Evolutionary conservation across 2,113 vertebrate species (phyloP), one percentile per base, ranked within the genome.

Genomic region (Sphyrna mokarran): DNA sequence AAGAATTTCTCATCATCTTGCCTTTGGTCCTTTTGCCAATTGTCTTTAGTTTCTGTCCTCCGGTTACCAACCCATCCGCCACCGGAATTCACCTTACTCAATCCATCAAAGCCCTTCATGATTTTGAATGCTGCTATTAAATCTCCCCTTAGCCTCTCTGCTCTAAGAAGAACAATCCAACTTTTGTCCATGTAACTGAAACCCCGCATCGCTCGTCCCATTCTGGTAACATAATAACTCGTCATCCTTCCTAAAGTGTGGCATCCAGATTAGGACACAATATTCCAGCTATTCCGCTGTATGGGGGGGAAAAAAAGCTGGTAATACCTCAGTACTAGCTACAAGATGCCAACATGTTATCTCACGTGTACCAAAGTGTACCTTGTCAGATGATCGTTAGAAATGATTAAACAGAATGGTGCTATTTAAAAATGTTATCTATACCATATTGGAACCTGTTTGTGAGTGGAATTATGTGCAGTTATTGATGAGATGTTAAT

Each of bases 241-340:
- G 11, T 5, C n/a, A 83, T 20, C n/a, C n/a, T 83, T 83, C 78
- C 78, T 37, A 40, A 83, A 83, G 78, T 83, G 16, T 83, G 78
- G 14, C 13, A 16, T 33, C 61, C 14, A n/a, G 58, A 63, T 37
- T 16, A 37, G 89, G 58, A 66, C 61, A 63, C 89, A 91, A 91
- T 63, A 91, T 14, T 63, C 89, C 89, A 91, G 89, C 89, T 37
- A 63, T 93, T 66, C 61, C 29, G n/a, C 89, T 66, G 29, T 66
- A 93, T 66, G 58, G 89, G 89, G 61, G 58, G 58, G 61, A 37
- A 66, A 66, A 66, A 66, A 93, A 66, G 89, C 89, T 37, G 89
- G 61, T 93, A 66, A 93, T 93, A 66, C 89, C 89, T 93, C 89
- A 93, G 89, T 68, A 93, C 89, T 93, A 68, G 61, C 89, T 66